Base-by-base conservation (phyloP, 2,113 vertebrate genomes). In the Chrysemys picta region DNA sequence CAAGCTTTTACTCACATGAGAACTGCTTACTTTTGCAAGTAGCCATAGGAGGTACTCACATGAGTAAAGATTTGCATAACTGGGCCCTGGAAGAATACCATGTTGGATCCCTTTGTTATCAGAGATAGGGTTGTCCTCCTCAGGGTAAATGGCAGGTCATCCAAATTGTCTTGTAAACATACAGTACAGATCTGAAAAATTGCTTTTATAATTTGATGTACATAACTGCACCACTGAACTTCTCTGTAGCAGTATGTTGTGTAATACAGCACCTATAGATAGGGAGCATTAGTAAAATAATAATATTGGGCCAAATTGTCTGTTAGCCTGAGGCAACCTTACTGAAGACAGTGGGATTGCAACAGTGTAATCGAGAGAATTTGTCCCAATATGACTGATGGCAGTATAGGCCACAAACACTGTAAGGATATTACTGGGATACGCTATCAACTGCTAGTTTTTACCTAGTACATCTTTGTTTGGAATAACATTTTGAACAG, bases 401-500 rank as follows among this genome's bases (percentile, higher is more conserved):
- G 82, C 85, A 56, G 95, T 83, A 78, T 92, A 93, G 93, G 88
- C 96, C 91, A 90, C 78, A 88, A 94, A 93, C 95, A 96, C 95
- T 96, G 96, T 96, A 85, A 97, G 90, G 89, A 45, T 90, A 84
- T 94, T 88, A 91, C 95, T 97, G 97, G 85, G 82, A 94, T 93
- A 92, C 52, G 80, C 93, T 87, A 35, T 93, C 24, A 69, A 35
- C 84, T 82, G 82, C 93, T 95, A 95, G 56, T 84, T 93, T 96
- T 85, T 85, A 91, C 96, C 85, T 0, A 95, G 82, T 95, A 78
- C 31, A 9, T 95, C 92, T 93, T 87, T 84, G 89, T 95, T 96
- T 97, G 65, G 49, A 50, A 82, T 78, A 35, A 79, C 88, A 42
- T 89, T 95, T 91, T 80, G 76, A 92, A 89, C 76, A 93, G 80